Percentiles rank a stretch among this genome's conserved stretches.
Conservation (phyloP, 2,113 vertebrate species). For the Proteles cristata region DNA sequence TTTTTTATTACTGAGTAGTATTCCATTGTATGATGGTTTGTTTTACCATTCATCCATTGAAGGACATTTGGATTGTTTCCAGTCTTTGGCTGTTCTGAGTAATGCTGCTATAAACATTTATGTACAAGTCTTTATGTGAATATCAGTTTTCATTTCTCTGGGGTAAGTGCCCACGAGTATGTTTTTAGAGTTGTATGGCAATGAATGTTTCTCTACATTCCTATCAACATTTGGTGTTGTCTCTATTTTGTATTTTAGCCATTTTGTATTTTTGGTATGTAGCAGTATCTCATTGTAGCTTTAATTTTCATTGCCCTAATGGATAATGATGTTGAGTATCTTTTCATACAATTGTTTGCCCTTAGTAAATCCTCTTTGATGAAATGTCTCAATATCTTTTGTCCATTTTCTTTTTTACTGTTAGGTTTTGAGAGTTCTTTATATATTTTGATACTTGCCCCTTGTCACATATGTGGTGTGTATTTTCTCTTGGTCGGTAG, state of each 20-base stretch:
- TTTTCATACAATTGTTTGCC: neutral
- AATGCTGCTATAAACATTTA: too few relatives aligned
- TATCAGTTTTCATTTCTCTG: too few relatives aligned
- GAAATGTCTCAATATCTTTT: neutral
- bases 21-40: neutral
- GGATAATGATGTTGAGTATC: neutral
- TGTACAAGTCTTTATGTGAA: too few relatives aligned
- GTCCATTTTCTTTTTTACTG: neutral
- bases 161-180: neutral
- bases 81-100: neutral
- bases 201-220: neutral
- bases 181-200: neutral
- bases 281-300: neutral
- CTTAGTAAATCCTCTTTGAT: neutral
- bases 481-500: neutral
- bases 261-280: neutral
- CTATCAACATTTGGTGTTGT: neutral
- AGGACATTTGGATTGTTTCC: neutral
- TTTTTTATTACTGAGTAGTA: neutral
- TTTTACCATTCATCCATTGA: neutral
- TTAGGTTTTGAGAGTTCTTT: neutral
- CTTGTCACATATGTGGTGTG: too few relatives aligned
- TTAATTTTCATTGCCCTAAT: neutral
- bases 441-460: neutral
- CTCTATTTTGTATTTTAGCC: neutral